phyloP scores from a whole-genome alignment of 2,797 vertebrate species.

The Onychomys torridus region DNA sequence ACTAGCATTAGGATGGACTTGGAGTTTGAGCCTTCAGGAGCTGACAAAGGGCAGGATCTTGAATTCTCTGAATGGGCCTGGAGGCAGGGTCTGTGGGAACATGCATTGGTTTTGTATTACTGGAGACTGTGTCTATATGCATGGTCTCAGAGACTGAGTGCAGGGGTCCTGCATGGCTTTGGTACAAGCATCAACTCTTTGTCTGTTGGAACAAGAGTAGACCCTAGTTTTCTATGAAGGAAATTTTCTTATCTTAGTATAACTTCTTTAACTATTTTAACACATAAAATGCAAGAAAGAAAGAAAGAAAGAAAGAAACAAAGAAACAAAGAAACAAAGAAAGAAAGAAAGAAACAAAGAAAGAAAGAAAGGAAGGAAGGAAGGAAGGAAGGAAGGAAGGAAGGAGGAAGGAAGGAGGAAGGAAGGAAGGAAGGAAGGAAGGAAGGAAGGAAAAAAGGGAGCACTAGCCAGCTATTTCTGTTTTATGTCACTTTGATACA shows the following conservation, averaged over 20 bases:
- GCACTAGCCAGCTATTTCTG: not conserved
- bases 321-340: too few relatives aligned
- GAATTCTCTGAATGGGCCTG: not conserved
- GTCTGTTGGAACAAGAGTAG: not conserved
- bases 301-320: too few relatives aligned
- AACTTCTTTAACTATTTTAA: not conserved
- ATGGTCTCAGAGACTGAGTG: not conserved
- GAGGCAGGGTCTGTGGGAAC: not conserved
- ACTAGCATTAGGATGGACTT: not conserved
- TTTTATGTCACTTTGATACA: not conserved
- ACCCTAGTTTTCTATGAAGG: not conserved
- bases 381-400: rapidly evolving
- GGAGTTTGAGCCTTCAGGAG: not conserved
- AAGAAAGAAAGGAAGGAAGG: too few relatives aligned
- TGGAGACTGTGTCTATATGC: not conserved
- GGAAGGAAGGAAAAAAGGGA: too few relatives aligned
- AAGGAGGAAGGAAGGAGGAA: rapidly evolving
- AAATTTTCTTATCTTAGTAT: not conserved
- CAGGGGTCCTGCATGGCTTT: not conserved
- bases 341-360: too few relatives aligned
- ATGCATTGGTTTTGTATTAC: not conserved
- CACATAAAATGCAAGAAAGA: not conserved
- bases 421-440: too few relatives aligned
- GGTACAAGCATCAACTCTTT: not conserved
- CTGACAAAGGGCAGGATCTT: not conserved